Evolutionary conservation across 2,113 vertebrate species (phyloP), one percentile per base, ranked within the genome.

Genomic region (Cyphomyrus discorhynchus): DNA sequence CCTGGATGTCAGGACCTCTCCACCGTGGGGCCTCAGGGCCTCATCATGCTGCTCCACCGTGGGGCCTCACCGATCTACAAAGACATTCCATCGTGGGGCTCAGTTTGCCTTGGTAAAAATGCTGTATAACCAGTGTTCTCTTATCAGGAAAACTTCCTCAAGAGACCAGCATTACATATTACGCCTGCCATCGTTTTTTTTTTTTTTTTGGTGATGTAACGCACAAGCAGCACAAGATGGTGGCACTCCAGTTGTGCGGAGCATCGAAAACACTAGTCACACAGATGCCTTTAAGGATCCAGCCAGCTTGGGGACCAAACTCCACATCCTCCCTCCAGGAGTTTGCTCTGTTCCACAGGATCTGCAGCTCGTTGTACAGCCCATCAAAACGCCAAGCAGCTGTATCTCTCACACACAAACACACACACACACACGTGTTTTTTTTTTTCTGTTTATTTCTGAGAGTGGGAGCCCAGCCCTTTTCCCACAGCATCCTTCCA

Each of bases 51-150:
- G 85, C 90, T 90, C 88, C 39, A 10, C 82, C 27, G 46, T 31
- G 52, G 82, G 53, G 11, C 56, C 31, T 13, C 80, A 27, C 88
- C 3, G 27, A 58, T 74, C 15, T 89, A 85, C 88, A 92, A 91
- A 93, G 82, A 91, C 11, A 24, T 87, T 24, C 80, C 47, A 31
- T 27, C 84, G 52, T 27, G 13, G 5, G 84, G 24, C 49, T 86
- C 11, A 21, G 49, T 87, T 17, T 87, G 27, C 50, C 15, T 31
- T 31, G 15, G 5, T 52, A 56, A 52, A 27, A 8, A 8, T 35
- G 11, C 49, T 56, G 50, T 39, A 52, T 13, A 21, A 53, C 24
- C 31, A 10, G 50, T 87, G 27, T 9, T 17, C 49, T 53, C 31
- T 39, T 5, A 5, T 52, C 50, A 35, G 11, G 13, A 15, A 50